These are phyloP conservation scores for Cataglyphis cursor DNA, from an alignment of 2,888 invertebrate species.

Conservation along the genomic window DNA sequence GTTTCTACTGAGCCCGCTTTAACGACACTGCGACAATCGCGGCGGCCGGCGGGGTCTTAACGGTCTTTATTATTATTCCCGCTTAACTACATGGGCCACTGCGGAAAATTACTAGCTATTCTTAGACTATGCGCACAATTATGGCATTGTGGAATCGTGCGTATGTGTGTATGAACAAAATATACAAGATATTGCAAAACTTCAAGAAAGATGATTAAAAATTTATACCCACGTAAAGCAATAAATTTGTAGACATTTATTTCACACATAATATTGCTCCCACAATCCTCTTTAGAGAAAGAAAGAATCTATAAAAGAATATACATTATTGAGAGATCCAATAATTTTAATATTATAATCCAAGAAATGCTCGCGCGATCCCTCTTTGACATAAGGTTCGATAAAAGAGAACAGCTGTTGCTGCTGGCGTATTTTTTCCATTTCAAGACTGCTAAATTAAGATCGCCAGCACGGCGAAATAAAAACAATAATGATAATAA, in stretches of 20 bases:
- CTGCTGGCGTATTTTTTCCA: conserved; percentile 7
- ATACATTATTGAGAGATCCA: not conserved
- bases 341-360: not conserved
- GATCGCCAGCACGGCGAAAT: conserved; percentile 43
- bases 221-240: not conserved
- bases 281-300: not conserved
- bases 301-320: not conserved
- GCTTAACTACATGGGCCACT: conserved; percentile 64
- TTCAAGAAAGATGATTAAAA: not conserved
- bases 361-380: not conserved
- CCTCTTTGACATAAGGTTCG: conserved; percentile 45
- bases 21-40: conserved; percentile 72
- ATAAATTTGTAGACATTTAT: not conserved
- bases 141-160: conserved; percentile 68
- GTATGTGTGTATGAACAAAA: not conserved
- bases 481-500: conserved; percentile 54
- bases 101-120: conserved; percentile 74
- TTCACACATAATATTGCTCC: not conserved
- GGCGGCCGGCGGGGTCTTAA: conserved; percentile 74
- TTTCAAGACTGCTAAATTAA: conserved; percentile 55
- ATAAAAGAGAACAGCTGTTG: conserved; percentile 40
- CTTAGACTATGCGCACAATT: conserved; percentile 72
- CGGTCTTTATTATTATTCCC: conserved; percentile 79
- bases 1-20: conserved; percentile 63
- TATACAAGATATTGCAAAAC: not conserved